Base-by-base conservation (phyloP, 2,113 vertebrate genomes). In the Dasyprocta punctata region DNA sequence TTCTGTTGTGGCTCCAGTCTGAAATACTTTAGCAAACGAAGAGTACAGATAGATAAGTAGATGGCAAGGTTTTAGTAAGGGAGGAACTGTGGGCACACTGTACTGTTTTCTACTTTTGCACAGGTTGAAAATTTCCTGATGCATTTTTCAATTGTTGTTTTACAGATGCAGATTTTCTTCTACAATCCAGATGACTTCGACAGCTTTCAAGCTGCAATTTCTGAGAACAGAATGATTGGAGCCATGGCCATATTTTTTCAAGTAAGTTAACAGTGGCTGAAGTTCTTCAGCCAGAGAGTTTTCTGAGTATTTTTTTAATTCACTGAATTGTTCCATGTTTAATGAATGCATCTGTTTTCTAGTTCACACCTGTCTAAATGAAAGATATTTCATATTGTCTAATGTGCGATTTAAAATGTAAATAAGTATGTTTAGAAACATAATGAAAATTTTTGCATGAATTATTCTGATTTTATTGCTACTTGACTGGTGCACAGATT, bases 101-200 rank as follows among this genome's bases (percentile, higher is more conserved):
- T 80, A 47, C 16, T 26, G 1, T 47, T 90, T 9, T 73, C 28
- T 69, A 22, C 63, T 84, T 94, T 47, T 6, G 13, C 38, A 0
- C 49, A 60, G 24, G 41, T 65, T 30, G 92, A 56, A 89, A 94
- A 38, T 28, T 41, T 87, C 19, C 90, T 96, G 73, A 97, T 95
- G 33, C 7, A 38, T 41, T 86, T 86, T 98, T 94, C 95, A 97
- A 85, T 95, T 97, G 86, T 98, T 93, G 97, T 98, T 97, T 98
- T 97, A 98, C 99, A 99, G 99, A 99, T 99, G 99, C 99, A 99
- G 99, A 99, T 99, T 98, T 99, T 99, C 99, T 99, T 99, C 98
- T 99, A 99, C 98, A 99, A 99, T 98, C 99, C 99, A 2, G 99
- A 99, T 58, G 99, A 99, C 98, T 99, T 99, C 95, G 99, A 99